Base-by-base conservation (phyloP, 2,888 invertebrate species). In the Heliconius charithonia region DNA sequence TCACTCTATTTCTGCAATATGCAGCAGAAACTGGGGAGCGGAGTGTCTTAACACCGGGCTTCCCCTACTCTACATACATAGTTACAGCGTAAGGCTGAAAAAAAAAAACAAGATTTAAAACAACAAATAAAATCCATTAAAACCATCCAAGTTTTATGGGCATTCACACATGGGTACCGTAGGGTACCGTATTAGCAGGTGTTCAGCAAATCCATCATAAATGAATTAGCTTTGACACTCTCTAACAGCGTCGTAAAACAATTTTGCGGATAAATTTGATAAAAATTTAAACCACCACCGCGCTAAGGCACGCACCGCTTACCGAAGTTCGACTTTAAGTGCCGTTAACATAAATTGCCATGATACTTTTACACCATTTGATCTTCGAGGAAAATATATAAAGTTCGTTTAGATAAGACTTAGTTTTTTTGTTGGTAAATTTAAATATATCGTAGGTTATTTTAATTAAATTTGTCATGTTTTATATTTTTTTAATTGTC, bases 181-280 rank as follows among this genome's bases (percentile, higher is more conserved):
- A 72, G 76, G 80, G 74, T 74, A 80, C 76, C 78, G 73, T 76
- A 72, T 76, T 59, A 76, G 77, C 93, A 93, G 93, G 93, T 93
- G 93, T 87, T 86, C 87, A 83, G 86, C 84, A 90, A 92, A 92
- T 90, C 92, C 90, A 87, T 89, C 91, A 90, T 93, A 93, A 94
- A 93, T 93, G 91, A 91, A 91, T 93, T 90, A 89, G 88, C 91
- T 93, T 91, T 92, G 93, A 93, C 93, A 91, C 88, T 87, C 84
- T 87, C 89, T 90, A 93, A 92, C 88, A 89, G 84, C 84, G 84
- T 75, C 81, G 85, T 86, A 83, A 89, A 90, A 90, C 88, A 88
- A 90, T 92, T 89, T 89, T 83, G 83, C 83, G 81, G 82, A 84
- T 84, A 83, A 82, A 82, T 82, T 84, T 80, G 80, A 81, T 83